A percentile compares a stretch with the other conserved stretches of the same genome.
Conservation (phyloP, 2,797 vertebrate genomes). For the Sciurus vulgaris region DNA sequence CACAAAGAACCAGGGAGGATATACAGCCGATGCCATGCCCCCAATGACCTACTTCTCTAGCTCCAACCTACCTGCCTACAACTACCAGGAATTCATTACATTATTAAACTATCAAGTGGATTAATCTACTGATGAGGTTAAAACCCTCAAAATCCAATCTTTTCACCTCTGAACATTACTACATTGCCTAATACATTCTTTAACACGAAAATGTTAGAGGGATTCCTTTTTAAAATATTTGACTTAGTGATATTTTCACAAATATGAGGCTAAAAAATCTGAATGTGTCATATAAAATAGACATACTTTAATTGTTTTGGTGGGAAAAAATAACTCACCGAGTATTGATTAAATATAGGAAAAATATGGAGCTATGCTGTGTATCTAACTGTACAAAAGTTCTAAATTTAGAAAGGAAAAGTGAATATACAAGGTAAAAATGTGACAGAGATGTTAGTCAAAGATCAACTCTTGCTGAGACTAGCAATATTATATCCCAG, state of each 20-base stretch:
- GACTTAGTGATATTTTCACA: slow-evolving; percentile 60
- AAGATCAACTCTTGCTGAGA: not conserved
- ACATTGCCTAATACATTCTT: not conserved
- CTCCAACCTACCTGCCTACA: too few relatives aligned
- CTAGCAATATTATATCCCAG: not conserved
- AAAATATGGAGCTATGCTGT: not conserved
- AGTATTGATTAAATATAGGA: not conserved
- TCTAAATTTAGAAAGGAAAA: slow-evolving; percentile 27
- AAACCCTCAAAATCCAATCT: too few relatives aligned
- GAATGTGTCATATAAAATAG: not conserved
- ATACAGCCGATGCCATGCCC: too few relatives aligned
- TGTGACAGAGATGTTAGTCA: not conserved
- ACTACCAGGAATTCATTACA: too few relatives aligned
- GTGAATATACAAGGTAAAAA: slow-evolving; percentile 27
- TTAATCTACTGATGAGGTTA: too few relatives aligned
- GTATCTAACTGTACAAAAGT: not conserved
- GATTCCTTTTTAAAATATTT: slow-evolving; percentile 4
- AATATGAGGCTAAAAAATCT: slow-evolving; percentile 2
- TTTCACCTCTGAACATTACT: too few relatives aligned
- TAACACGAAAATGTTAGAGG: slow-evolving; percentile 9
- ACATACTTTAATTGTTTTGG: not conserved
- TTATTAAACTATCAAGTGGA: too few relatives aligned
- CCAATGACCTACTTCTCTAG: too few relatives aligned
- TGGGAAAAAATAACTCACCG: not conserved
- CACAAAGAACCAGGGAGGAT: too few relatives aligned